These are phyloP conservation scores for Cyclura pinguis DNA, from an alignment of 2,797 vertebrate genomes.

Conservation along the genomic window DNA sequence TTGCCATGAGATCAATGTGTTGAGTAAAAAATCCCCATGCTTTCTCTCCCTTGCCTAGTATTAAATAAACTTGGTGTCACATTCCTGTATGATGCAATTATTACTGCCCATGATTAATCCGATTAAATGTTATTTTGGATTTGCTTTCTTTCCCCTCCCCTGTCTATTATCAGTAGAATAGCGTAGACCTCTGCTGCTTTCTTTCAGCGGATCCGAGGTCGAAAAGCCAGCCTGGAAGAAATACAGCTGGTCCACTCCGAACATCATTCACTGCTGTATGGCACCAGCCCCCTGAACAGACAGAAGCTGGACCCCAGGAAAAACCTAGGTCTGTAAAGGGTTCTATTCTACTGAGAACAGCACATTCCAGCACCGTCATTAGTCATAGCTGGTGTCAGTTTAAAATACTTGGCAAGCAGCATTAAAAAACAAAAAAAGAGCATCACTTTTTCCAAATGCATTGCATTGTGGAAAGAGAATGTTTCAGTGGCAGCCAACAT, in stretches of 20 bases:
- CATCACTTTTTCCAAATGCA: constrained; percentile 73
- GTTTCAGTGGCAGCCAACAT: constrained; percentile 66
- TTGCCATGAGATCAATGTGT: constrained; percentile 44
- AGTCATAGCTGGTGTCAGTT: constrained; percentile 80
- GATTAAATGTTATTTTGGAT: constrained; percentile 74
- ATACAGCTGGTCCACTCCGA: constrained; percentile 86
- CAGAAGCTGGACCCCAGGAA: constrained; percentile 86
- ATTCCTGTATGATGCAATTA: constrained; percentile 78
- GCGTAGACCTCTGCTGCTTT: constrained; percentile 81
- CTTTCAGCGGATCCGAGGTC: constrained; percentile 85
- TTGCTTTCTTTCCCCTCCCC: constrained; percentile 60
- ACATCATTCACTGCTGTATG: constrained; percentile 84
- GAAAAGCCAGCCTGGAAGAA: constrained; percentile 87
- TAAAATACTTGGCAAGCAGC: constrained; percentile 79
- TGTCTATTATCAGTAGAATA: constrained; percentile 80
- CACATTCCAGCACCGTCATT: constrained; percentile 81
- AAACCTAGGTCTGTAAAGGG: constrained; percentile 81
- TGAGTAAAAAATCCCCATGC: constrained; percentile 53
- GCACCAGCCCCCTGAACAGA: constrained; percentile 84
- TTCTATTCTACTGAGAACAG: constrained; percentile 79
- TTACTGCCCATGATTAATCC: constrained; percentile 80
- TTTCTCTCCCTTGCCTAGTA: constrained; percentile 65
- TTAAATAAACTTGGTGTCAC: constrained; percentile 76
- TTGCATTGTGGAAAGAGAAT: constrained; percentile 73
- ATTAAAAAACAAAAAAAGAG: constrained; percentile 61